phyloP scores from a whole-genome alignment of 2,113 vertebrate species.

The Mola mola region DNA sequence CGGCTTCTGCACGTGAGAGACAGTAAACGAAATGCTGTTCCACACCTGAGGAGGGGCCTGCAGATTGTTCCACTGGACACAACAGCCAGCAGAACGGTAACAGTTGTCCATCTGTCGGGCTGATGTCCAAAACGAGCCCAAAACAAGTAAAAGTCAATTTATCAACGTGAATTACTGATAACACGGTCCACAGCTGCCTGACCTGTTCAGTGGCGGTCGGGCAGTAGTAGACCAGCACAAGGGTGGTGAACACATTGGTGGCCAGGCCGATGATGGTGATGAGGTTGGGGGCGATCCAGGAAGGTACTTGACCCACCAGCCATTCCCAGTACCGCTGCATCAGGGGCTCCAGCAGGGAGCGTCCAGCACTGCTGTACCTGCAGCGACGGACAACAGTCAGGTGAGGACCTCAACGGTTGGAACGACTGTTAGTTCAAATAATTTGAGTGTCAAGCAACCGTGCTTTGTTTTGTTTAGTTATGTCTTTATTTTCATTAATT shows the following conservation, averaged over 20 bases:
- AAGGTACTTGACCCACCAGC: conserved; percentile 90
- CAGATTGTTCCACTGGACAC: too few relatives aligned
- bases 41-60: too few relatives aligned
- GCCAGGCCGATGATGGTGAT: conserved; percentile 95
- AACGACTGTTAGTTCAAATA: too few relatives aligned
- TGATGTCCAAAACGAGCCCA: background rate
- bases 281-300: conserved; percentile 97
- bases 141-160: background rate
- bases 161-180: background rate
- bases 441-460: too few relatives aligned
- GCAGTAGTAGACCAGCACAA: conserved; percentile 94
- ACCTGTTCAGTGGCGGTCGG: conserved; percentile 98
- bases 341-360: conserved; percentile 94
- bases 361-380: conserved; percentile 91
- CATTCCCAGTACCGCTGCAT: conserved; percentile 99
- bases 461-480: too few relatives aligned
- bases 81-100: too few relatives aligned
- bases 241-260: conserved; percentile 94
- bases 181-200: conserved; percentile 21
- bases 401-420: conserved; percentile 1
- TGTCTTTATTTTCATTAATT: too few relatives aligned
- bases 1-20: too few relatives aligned
- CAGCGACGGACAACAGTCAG: background rate
- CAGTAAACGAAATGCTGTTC: too few relatives aligned
- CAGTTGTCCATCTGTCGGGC: too few relatives aligned